These are phyloP conservation scores for Cerastis leucographa DNA, from an alignment of 2,888 invertebrate species.

Conservation along the genomic window DNA sequence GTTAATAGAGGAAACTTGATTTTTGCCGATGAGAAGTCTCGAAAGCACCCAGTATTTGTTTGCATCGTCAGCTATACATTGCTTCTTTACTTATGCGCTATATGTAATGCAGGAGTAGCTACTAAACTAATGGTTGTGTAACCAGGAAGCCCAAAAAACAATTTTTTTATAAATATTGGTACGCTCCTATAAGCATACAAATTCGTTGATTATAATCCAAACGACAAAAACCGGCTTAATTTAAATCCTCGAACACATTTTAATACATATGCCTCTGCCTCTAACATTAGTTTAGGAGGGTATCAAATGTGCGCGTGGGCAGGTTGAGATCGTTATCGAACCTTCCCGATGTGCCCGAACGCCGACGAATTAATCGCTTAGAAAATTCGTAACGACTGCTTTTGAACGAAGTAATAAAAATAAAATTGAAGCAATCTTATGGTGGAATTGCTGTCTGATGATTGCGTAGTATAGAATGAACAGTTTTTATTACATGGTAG, in stretches of 20 bases:
- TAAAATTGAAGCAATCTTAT: conserved; percentile 51
- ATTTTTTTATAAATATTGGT: conserved; percentile 9
- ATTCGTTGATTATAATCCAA: conserved; percentile 34
- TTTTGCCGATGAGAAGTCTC: neutral
- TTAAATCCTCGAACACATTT: conserved; percentile 51
- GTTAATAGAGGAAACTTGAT: neutral
- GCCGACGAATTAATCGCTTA: conserved; percentile 65
- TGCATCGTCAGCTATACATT: neutral
- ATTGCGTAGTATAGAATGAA: conserved; percentile 23
- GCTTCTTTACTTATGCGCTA: neutral
- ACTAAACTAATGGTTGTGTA: neutral
- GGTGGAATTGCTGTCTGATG: conserved; percentile 38
- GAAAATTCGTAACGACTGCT: conserved; percentile 67
- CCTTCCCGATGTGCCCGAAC: conserved; percentile 59
- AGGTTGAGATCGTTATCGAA: conserved; percentile 67
- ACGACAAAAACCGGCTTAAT: conserved; percentile 41
- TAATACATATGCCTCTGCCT: conserved; percentile 42
- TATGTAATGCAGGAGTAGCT: no score
- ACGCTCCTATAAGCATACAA: conserved; percentile 22
- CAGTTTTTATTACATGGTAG: conserved; percentile 22
- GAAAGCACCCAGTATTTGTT: neutral
- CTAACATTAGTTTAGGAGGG: conserved; percentile 50
- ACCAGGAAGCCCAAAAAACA: neutral
- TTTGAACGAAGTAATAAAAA: conserved; percentile 62
- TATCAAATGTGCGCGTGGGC: conserved; percentile 60